phyloP scores from a whole-genome alignment of 2,888 invertebrate genomes.

The Nymphalis c-album region DNA sequence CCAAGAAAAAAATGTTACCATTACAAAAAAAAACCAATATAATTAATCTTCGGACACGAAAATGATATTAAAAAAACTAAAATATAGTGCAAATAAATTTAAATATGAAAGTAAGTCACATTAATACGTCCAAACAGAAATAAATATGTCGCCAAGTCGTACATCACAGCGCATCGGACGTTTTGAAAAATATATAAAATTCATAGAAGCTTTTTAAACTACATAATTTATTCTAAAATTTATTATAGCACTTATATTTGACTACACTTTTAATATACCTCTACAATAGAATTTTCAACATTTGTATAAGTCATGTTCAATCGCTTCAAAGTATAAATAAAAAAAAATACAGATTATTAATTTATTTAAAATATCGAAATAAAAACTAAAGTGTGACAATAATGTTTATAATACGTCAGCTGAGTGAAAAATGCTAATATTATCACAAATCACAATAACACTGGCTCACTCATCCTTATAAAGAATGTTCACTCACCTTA shows the following conservation, averaged over 20 bases:
- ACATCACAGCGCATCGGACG: slow-evolving; percentile 1
- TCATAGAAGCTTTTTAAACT: not conserved
- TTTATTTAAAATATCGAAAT: too few relatives aligned
- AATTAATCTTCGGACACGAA: not conserved
- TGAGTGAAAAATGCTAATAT: too few relatives aligned
- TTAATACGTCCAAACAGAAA: slow-evolving; percentile 10
- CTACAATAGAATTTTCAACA: too few relatives aligned
- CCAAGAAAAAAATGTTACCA: not conserved
- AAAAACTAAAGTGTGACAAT: too few relatives aligned
- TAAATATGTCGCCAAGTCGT: slow-evolving; percentile 20
- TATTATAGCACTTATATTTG: not conserved
- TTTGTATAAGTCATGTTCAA: too few relatives aligned
- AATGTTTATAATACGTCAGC: too few relatives aligned
- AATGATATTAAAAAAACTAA: slow-evolving; percentile 2
- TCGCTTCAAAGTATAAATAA: too few relatives aligned
- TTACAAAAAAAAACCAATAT: not conserved
- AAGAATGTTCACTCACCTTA: too few relatives aligned
- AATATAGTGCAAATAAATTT: slow-evolving; percentile 12
- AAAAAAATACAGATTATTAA: too few relatives aligned
- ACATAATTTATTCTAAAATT: not conserved
- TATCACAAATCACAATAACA: too few relatives aligned
- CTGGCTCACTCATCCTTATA: too few relatives aligned
- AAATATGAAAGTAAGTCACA: slow-evolving; percentile 8
- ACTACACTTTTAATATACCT: not conserved
- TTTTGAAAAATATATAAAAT: slow-evolving; percentile 1